These are phyloP conservation scores for Acrossocheilus wenchowensis DNA, from an alignment of 2,797 vertebrate species.

Conservation along the genomic window DNA sequence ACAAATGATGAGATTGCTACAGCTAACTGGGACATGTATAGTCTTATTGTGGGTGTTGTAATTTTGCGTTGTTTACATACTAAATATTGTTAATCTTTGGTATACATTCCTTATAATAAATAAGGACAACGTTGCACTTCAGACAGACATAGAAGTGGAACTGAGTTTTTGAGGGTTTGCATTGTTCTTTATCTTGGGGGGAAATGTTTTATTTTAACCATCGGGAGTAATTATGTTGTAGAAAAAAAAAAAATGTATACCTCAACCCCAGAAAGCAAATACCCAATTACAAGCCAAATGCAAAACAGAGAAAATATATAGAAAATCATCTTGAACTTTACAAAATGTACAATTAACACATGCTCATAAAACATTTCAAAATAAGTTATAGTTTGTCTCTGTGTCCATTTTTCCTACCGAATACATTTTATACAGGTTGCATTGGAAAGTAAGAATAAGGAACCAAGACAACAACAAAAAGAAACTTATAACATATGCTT, in stretches of 20 bases:
- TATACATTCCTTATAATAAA: constrained; percentile 17
- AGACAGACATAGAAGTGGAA: constrained; percentile 57
- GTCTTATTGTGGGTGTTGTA: background rate
- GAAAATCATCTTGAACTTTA: constrained; percentile 81
- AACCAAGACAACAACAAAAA: constrained; percentile 67
- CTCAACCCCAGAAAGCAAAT: constrained; percentile 66
- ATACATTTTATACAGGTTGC: constrained; percentile 77
- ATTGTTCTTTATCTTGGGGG: constrained; percentile 70
- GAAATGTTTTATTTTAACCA: constrained; percentile 56
- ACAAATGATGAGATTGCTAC: constrained; percentile 16
- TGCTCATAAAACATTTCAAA: constrained; percentile 82
- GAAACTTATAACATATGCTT: constrained; percentile 57
- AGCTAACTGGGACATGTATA: constrained; percentile 17
- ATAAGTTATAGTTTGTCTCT: constrained; percentile 81
- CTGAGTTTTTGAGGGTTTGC: constrained; percentile 71
- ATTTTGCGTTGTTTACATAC: background rate
- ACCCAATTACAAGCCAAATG: constrained; percentile 62
- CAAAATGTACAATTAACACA: constrained; percentile 83
- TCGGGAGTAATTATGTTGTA: constrained; percentile 49
- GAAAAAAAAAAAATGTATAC: background rate
- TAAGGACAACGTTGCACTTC: background rate
- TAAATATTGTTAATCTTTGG: constrained; percentile 31
- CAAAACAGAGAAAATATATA: constrained; percentile 76
- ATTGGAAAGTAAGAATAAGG: constrained; percentile 71
- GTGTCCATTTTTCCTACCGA: constrained; percentile 75